Conservation (phyloP, 2,113 vertebrate genomes). For the Dipodomys stephensi region DNA sequence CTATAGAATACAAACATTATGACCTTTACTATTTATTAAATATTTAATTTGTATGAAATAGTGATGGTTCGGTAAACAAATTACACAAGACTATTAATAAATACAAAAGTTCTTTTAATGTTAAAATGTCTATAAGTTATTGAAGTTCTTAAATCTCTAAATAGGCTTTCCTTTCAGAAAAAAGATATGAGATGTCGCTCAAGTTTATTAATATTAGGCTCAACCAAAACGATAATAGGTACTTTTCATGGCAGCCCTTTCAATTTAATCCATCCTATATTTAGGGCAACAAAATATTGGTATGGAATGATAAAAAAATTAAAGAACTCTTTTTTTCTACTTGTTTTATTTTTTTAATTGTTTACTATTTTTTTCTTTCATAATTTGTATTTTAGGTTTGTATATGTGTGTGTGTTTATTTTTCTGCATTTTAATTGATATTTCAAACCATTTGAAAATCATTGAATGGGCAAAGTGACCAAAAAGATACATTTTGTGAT, state of each 20-base stretch:
- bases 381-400: too few species aligned
- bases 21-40: background rate
- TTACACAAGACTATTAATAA: background rate
- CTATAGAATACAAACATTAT: background rate
- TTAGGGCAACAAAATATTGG: background rate
- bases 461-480: background rate
- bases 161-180: background rate
- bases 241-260: background rate
- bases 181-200: background rate
- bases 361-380: too few species aligned
- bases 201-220: conserved; percentile 14
- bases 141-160: background rate
- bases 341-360: too few species aligned
- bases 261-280: background rate
- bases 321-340: too few species aligned
- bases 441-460: background rate
- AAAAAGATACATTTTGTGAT: background rate
- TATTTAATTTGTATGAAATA: background rate
- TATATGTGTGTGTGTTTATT: background rate
- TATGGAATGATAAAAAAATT: background rate
- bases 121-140: background rate
- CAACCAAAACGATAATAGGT: background rate
- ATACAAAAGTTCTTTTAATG: background rate
- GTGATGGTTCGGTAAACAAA: background rate
- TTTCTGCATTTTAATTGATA: background rate